Percentiles rank a stretch among this genome's conserved stretches.
These are phyloP conservation scores for Patella caerulea DNA, from an alignment of 2,888 invertebrate genomes.

Conservation along the genomic window DNA sequence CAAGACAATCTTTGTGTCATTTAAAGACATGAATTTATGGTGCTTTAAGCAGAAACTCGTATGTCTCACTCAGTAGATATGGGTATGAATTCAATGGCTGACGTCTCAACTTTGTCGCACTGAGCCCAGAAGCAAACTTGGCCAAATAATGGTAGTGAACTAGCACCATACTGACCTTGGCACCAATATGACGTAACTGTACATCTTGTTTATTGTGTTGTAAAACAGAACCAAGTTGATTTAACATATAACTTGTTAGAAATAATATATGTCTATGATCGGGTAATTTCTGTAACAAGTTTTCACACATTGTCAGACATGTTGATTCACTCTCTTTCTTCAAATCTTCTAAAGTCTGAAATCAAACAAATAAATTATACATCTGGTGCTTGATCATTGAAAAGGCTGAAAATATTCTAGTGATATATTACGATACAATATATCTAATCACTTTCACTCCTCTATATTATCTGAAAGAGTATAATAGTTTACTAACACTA, in stretches of 20 bases:
- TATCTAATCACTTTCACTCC: no score
- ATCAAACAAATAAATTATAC: conserved; percentile 8
- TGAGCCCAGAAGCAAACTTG: not conserved
- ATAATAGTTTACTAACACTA: no score
- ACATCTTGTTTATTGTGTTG: conserved; percentile 44
- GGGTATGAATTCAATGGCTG: no score
- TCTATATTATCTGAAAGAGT: no score
- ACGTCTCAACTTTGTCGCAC: no score
- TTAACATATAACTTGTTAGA: conserved; percentile 60
- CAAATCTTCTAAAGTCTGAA: conserved; percentile 57
- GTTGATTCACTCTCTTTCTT: conserved; percentile 32
- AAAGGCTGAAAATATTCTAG: no score
- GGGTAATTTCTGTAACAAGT: conserved; percentile 50
- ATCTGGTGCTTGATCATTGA: not conserved
- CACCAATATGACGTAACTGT: conserved; percentile 59
- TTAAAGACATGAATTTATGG: no score
- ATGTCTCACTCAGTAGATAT: no score
- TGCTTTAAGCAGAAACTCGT: no score
- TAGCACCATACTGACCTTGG: conserved; percentile 51
- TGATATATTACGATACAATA: no score
- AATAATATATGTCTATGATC: conserved; percentile 58
- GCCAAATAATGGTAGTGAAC: not conserved
- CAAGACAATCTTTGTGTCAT: no score
- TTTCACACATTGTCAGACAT: conserved; percentile 57
- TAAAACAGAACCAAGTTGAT: conserved; percentile 48